Conservation (phyloP, 2,113 vertebrate genomes). For the Hystrix cristata region DNA sequence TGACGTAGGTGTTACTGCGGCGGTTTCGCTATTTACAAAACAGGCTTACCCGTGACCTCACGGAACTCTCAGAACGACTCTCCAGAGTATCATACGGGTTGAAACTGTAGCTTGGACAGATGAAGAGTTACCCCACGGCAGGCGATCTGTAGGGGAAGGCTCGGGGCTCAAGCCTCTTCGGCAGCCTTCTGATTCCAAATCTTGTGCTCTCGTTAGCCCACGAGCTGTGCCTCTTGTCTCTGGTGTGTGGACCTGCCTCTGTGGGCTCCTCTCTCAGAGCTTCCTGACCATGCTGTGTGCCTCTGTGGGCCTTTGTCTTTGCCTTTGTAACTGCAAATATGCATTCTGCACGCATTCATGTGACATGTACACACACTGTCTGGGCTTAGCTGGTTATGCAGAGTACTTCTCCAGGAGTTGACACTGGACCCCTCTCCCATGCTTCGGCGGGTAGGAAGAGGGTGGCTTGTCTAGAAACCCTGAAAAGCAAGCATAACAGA, state of each 20-base stretch:
- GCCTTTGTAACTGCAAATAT: background rate
- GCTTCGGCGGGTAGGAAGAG: background rate
- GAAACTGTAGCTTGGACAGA: background rate
- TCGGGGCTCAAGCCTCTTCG: background rate
- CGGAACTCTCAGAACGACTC: background rate
- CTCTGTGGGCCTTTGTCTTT: background rate
- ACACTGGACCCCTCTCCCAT: background rate
- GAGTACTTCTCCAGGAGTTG: background rate
- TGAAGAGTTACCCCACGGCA: background rate
- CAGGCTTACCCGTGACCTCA: background rate
- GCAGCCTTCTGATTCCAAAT: background rate
- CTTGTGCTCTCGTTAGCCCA: fast-evolving
- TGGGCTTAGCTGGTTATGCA: background rate
- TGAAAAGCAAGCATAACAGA: background rate
- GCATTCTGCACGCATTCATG: background rate
- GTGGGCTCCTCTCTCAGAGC: background rate
- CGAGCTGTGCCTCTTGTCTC: background rate
- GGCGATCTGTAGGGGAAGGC: background rate
- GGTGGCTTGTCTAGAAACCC: background rate
- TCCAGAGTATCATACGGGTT: background rate
- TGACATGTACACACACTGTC: background rate
- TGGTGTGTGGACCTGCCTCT: background rate
- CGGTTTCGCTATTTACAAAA: background rate
- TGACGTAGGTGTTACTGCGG: background rate
- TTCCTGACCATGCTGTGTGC: background rate